Evolutionary conservation across 1,140 invertebrate species (phyloP).

Genomic region (Hylaeus volcanicus): DNA sequence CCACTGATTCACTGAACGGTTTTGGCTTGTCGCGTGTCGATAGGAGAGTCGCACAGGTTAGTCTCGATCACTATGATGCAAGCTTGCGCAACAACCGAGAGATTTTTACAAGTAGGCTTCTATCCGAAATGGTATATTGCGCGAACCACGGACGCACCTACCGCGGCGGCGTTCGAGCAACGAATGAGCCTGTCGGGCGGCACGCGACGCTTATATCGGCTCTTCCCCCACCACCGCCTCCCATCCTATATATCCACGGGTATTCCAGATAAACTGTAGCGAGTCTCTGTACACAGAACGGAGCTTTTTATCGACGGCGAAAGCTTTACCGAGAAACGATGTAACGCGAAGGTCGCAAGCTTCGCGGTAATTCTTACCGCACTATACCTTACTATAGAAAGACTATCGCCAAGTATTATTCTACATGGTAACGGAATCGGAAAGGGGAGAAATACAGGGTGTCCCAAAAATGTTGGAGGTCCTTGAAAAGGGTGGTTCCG

Average conservation of each 20-base stretch:
- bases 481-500: no score
- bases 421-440: no score
- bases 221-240: constrained; percentile 3
- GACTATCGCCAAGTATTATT: no score
- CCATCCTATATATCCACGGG: constrained; percentile 1
- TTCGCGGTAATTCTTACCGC: not conserved
- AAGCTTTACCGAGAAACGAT: constrained; percentile 45
- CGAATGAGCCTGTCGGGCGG: constrained; percentile 33
- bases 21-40: not conserved
- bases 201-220: constrained; percentile 42
- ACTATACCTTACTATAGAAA: no score
- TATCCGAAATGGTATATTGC: not conserved
- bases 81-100: constrained; percentile 37
- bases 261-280: constrained; percentile 43
- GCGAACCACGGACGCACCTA: not conserved
- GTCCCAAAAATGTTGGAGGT: no score
- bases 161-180: not conserved
- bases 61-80: not conserved
- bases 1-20: constrained; percentile 24
- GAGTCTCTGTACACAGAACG: constrained; percentile 9
- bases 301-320: constrained; percentile 41
- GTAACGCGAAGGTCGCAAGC: constrained; percentile 11
- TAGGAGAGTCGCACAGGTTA: not conserved
- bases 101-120: constrained; percentile 3
- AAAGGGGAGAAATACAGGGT: no score